Evolutionary conservation across 2,888 invertebrate genomes (phyloP).

Genomic region (Melieria picta): DNA sequence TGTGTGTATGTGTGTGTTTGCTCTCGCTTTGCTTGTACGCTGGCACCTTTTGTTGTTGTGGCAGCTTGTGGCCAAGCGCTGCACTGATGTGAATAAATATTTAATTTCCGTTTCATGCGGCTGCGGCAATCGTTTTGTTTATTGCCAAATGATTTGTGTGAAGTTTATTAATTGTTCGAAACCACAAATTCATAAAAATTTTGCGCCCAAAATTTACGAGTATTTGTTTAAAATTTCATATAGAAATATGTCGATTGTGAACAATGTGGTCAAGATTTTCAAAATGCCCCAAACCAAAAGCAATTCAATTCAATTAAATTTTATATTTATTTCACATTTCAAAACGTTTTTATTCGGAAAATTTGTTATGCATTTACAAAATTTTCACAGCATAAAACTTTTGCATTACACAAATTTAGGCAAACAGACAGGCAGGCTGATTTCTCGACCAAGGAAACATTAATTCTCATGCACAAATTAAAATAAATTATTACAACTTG

Average conservation of each 20-base stretch:
- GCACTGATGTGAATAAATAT: background rate
- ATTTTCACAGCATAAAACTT: no score
- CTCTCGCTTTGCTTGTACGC: background rate
- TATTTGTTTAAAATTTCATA: no score
- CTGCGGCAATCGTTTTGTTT: background rate
- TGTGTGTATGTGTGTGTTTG: background rate
- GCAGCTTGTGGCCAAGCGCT: background rate
- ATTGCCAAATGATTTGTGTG: background rate
- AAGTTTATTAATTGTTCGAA: no score
- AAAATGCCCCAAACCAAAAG: no score
- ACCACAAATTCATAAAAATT: no score
- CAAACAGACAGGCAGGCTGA: background rate
- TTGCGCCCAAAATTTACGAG: no score
- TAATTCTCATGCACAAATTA: constrained; percentile 1
- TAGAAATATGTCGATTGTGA: no score
- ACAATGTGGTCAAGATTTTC: no score
- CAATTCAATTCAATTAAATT: no score
- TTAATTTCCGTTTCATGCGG: background rate
- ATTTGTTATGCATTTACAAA: no score
- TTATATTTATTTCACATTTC: no score
- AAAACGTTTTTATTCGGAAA: no score
- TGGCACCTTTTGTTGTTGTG: background rate
- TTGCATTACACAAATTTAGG: background rate
- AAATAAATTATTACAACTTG: constrained; percentile 13
- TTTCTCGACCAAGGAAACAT: background rate